Evolutionary conservation across 1,140 invertebrate genomes (phyloP), one percentile per base, ranked within the genome.

Genomic region (Laupala kohalensis): DNA sequence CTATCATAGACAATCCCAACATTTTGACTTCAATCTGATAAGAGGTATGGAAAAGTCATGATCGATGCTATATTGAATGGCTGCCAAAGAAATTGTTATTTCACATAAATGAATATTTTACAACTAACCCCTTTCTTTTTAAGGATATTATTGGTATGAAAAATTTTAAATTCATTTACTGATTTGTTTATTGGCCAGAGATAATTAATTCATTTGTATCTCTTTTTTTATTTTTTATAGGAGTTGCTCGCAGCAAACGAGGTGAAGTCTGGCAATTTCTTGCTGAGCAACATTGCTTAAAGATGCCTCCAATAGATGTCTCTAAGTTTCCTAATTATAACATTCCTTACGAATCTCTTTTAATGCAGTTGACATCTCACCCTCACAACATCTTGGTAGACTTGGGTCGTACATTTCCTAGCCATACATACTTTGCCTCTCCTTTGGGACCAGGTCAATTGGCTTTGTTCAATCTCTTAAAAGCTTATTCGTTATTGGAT

Each of bases 351-450:
- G 87, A 91, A 37, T 83, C 90, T 3, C 83, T 97, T 19, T 80
- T 97, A 5, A 90, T 91, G 71, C 91, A 95, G 76, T 84, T 98
- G 1, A 97, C 95, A 4, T 93, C 94, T 19, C 92, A 97, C 76
- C 95, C 97, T 78, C 96, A 98, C 80, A 93, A 94, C 0, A 98
- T 98, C 76, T 84, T 95, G 15, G 94, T 95, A 71, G 94, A 96
- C 81, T 80, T 96, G 67, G 93, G 94, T 28, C 87, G 96, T 13
- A 98, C 96, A 5, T 98, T 98, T 82, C 96, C 96, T 0, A 91
- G 89, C 78, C 95, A 98, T 80, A 89, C 90, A 0, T 98, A 95
- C 80, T 99, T 94, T 80, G 89, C 90, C 70, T 89, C 90, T 74
- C 89, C 92, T 1, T 80, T 96, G 66, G 95, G 94, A 0, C 88